Percentiles rank a stretch among this genome's conserved stretches.
Conservation (phyloP, 2,113 vertebrate species). For the Solea senegalensis region DNA sequence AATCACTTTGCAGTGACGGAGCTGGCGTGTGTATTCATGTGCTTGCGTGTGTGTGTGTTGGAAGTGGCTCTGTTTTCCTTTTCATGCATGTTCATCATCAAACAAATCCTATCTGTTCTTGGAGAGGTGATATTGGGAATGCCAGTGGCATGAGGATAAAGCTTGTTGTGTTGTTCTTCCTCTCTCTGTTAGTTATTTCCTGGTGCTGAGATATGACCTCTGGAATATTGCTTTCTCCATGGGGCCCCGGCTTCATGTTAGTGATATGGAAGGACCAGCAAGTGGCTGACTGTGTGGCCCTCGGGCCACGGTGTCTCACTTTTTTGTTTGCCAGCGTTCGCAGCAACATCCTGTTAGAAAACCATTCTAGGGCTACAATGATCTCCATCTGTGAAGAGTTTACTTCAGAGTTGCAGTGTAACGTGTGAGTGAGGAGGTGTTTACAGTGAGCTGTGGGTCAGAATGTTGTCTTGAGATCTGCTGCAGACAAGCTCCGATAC, state of each 20-base stretch:
- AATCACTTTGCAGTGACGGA: conserved; percentile 68
- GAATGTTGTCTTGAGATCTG: conserved; percentile 23
- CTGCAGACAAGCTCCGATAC: conserved; percentile 21
- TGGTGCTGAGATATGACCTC: conserved; percentile 53
- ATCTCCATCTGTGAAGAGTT: conserved; percentile 60
- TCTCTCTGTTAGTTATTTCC: conserved; percentile 64
- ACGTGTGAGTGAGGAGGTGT: conserved; percentile 45
- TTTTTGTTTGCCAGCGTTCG: conserved; percentile 28
- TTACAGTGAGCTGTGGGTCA: conserved; percentile 33
- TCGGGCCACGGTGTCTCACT: conserved; percentile 6
- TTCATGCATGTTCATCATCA: conserved; percentile 57
- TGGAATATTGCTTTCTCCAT: conserved; percentile 49
- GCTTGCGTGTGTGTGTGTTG: conserved; percentile 46
- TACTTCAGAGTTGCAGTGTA: conserved; percentile 40
- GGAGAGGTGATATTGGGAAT: conserved; percentile 51
- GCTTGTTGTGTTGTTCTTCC: conserved; percentile 61
- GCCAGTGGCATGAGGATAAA: conserved; percentile 29
- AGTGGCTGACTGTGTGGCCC: conserved; percentile 31
- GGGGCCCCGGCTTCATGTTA: conserved; percentile 23
- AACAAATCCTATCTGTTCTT: conserved; percentile 65
- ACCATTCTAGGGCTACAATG: conserved; percentile 10
- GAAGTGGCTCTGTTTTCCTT: conserved; percentile 54
- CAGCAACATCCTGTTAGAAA: conserved; percentile 47
- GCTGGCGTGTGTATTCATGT: conserved; percentile 28
- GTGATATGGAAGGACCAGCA: conserved; percentile 20